These are phyloP conservation scores for Prinia subflava DNA, from an alignment of 2,113 vertebrate genomes.

Conservation along the genomic window DNA sequence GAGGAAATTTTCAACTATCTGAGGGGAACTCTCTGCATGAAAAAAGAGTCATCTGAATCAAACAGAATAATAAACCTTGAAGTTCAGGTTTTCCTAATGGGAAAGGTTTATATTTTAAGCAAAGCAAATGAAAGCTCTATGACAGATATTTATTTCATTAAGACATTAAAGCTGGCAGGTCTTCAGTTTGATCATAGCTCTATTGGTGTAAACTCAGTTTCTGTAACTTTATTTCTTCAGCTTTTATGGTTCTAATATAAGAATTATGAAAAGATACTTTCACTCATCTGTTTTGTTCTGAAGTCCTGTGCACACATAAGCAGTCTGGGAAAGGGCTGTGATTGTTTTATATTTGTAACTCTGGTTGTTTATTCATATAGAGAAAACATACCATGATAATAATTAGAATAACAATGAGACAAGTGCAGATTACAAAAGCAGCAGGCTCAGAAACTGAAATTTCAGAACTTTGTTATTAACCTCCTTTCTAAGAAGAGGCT, in stretches of 20 bases:
- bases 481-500: background rate
- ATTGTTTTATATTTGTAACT: background rate
- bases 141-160: constrained; percentile 21
- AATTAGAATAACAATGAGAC: background rate
- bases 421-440: background rate
- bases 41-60: background rate
- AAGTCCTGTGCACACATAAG: background rate
- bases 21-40: background rate
- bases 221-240: background rate
- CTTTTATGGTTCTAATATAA: background rate
- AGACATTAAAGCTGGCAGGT: background rate
- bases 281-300: background rate
- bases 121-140: background rate
- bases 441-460: background rate
- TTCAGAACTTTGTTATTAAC: background rate
- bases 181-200: background rate
- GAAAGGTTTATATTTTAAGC: background rate
- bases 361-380: background rate
- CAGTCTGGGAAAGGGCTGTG: background rate
- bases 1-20: background rate
- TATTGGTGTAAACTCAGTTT: background rate
- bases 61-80: background rate
- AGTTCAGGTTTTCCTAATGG: background rate
- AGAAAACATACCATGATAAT: background rate
- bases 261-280: background rate